A percentile compares a stretch with the other conserved stretches of the same genome.
Conservation (phyloP, 2,888 invertebrate species). For the Drosophila meridionalis region DNA sequence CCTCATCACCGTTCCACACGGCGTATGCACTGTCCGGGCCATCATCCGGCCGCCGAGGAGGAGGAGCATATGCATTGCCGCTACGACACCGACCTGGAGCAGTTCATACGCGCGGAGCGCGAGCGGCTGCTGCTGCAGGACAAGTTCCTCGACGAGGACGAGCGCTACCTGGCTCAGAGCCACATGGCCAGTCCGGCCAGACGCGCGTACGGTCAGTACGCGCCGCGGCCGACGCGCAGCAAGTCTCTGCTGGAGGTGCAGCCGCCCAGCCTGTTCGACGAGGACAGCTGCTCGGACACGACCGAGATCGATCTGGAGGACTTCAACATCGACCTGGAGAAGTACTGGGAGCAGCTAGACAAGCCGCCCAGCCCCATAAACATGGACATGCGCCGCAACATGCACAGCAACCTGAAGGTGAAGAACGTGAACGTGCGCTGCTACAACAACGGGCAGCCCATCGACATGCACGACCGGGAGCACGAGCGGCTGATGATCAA, state of each 20-base stretch:
- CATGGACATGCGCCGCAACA: conserved; percentile 84
- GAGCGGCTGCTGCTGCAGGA: conserved; percentile 83
- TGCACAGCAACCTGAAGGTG: conserved; percentile 84
- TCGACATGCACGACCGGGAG: conserved; percentile 83
- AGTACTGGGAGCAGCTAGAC: conserved; percentile 85
- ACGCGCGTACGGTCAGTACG: conserved; percentile 55
- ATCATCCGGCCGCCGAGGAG: conserved; percentile 83
- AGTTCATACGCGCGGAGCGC: conserved; percentile 84
- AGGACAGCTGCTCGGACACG: conserved; percentile 84
- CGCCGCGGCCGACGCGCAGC: conserved; percentile 79
- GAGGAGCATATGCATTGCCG: conserved; percentile 83
- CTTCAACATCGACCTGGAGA: conserved; percentile 85
- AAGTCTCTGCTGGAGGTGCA: conserved; percentile 84
- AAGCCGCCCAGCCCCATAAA: conserved; percentile 84
- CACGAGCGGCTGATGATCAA: conserved; percentile 84
- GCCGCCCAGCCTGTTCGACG: conserved; percentile 83
- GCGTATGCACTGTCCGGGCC: conserved; percentile 76
- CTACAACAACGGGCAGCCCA: conserved; percentile 84
- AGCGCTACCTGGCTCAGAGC: conserved; percentile 77
- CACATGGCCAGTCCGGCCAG: conserved; percentile 47
- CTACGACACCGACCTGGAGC: conserved; percentile 83
- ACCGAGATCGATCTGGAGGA: conserved; percentile 85
- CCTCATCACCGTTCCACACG: conserved; percentile 31
- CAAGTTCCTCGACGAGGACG: conserved; percentile 84
- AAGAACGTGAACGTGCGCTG: conserved; percentile 84